A percentile compares a stretch with the other conserved stretches of the same genome.
phyloP scores from a whole-genome alignment of 2,888 invertebrate species.

The Rotaria macrura region DNA sequence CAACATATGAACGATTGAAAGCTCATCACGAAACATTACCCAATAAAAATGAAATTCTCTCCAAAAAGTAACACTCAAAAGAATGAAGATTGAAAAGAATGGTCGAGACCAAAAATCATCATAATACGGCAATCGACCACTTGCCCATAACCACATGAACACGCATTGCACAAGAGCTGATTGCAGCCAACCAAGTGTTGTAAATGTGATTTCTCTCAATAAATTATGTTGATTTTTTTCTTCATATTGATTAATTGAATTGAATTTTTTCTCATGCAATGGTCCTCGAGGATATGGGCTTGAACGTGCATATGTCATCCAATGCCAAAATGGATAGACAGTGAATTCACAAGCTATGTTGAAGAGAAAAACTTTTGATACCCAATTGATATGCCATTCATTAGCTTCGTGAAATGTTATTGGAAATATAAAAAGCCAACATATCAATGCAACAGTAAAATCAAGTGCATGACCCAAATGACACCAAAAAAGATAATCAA shows the following conservation, averaged over 20 bases:
- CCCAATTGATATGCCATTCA: background rate
- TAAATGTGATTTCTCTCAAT: background rate
- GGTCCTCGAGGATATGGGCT: background rate
- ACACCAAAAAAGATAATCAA: background rate
- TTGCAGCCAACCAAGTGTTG: background rate
- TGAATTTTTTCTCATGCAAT: background rate
- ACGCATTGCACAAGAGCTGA: background rate
- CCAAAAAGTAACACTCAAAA: background rate
- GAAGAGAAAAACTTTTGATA: background rate
- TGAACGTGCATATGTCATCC: background rate
- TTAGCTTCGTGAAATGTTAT: background rate
- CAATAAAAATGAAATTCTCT: background rate
- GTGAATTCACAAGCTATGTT: background rate
- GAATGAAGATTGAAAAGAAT: background rate
- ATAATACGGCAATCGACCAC: background rate
- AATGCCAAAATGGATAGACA: background rate
- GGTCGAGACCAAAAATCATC: background rate
- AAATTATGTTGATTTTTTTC: background rate
- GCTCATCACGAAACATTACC: background rate
- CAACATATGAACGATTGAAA: too few species aligned
- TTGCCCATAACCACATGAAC: background rate
- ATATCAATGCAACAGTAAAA: background rate
- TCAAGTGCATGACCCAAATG: background rate
- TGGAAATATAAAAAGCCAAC: background rate
- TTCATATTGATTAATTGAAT: background rate